phyloP scores from a whole-genome alignment of 1,140 invertebrate genomes.

The Drosophila truncata region DNA sequence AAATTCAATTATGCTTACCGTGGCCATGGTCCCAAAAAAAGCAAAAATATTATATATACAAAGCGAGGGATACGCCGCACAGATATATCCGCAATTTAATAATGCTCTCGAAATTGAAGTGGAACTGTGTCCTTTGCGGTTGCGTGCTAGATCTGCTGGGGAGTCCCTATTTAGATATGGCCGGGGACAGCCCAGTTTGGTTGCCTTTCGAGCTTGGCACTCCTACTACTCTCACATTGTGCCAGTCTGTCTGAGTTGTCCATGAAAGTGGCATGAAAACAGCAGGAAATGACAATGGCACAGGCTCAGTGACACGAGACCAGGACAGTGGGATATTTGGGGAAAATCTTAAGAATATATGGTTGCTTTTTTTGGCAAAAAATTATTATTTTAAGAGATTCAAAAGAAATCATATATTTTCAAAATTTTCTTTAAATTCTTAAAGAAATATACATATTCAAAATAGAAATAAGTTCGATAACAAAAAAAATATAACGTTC shows the following conservation, averaged over 20 bases:
- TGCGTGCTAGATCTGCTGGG: slow-evolving; percentile 37
- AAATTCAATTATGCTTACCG: slow-evolving; percentile 63
- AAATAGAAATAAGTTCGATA: no score
- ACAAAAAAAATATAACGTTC: no score
- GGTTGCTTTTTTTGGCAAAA: no score
- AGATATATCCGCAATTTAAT: slow-evolving; percentile 59
- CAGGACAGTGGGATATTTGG: slow-evolving; percentile 42
- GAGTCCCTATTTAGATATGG: slow-evolving; percentile 36
- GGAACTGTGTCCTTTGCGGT: slow-evolving; percentile 56
- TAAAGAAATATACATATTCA: no score
- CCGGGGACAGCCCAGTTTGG: slow-evolving; percentile 16
- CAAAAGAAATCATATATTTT: no score
- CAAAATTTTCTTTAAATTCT: no score
- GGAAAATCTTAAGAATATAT: neutral
- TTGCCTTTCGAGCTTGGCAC: slow-evolving; percentile 55
- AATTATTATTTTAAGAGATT: no score
- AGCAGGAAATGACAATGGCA: slow-evolving; percentile 62
- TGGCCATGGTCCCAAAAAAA: slow-evolving; percentile 16
- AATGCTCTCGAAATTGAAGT: slow-evolving; percentile 49
- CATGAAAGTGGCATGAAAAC: slow-evolving; percentile 72
- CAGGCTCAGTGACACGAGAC: slow-evolving; percentile 26
- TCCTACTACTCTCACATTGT: slow-evolving; percentile 38
- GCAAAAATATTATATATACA: neutral
- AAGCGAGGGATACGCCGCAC: slow-evolving; percentile 3
- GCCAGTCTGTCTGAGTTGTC: slow-evolving; percentile 39